Conservation (phyloP, 2,888 invertebrate species). For the Drosophila anceps region DNA sequence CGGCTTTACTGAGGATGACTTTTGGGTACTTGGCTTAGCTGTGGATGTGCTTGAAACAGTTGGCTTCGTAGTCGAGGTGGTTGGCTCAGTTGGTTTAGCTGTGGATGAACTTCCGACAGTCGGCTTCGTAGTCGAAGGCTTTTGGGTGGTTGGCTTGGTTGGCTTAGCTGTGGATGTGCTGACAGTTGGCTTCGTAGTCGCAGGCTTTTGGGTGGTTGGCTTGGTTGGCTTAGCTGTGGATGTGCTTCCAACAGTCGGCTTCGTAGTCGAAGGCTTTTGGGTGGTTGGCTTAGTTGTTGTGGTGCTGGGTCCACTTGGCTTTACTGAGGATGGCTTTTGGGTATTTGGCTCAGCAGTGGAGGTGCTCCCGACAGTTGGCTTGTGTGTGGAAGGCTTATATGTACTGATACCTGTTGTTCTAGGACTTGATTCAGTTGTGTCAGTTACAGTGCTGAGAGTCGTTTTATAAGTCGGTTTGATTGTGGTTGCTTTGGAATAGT, state of each 20-base stretch:
- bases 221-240: not conserved
- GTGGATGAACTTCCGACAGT: not conserved
- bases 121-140: not conserved
- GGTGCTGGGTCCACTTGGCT: not conserved
- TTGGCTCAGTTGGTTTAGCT: constrained; percentile 4
- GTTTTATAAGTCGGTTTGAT: constrained; percentile 1
- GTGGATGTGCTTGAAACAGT: not conserved
- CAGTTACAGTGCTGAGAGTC: not conserved
- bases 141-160: not conserved
- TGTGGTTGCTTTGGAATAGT: constrained; percentile 3
- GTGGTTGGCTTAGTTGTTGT: not conserved
- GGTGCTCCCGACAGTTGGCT: not conserved
- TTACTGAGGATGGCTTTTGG: not conserved
- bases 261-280: not conserved
- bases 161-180: not conserved
- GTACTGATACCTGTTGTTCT: not conserved
- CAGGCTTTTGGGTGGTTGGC: not conserved
- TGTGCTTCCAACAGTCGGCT: too few species aligned
- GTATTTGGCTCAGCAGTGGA: not conserved
- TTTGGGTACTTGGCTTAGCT: not conserved
- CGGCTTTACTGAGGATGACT: too few species aligned
- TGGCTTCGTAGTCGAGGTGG: constrained; percentile 3
- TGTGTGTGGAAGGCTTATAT: not conserved
- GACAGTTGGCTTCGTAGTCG: not conserved
- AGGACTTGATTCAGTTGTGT: not conserved